Base-by-base conservation (phyloP, 2,888 invertebrate genomes). In the Drosophila aldrichi region DNA sequence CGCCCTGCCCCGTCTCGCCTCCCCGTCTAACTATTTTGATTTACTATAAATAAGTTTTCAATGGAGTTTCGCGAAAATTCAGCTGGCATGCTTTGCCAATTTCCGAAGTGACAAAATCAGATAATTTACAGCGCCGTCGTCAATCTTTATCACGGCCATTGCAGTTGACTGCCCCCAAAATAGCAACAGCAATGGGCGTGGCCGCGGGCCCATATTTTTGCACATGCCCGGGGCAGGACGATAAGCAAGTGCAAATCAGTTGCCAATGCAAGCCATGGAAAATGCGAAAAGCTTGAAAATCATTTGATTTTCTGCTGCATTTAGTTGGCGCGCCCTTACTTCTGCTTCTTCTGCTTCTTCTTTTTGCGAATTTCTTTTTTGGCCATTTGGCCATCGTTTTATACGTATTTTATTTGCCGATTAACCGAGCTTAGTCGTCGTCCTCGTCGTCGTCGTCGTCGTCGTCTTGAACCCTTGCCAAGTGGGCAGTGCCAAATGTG, bases 41-140 rank as follows among this genome's bases (percentile, higher is more conserved):
- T 55, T 18, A 14, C 41, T 40, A 18, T 29, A 55, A 55, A 41
- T 32, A 38, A 38, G 52, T 38, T 52, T 38, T 38, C 52, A 58
- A 58, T 16, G 5, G 20, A 29, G 12, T 18, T 18, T 12, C 34
- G 41, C 34, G 41, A 40, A 74, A 69, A 57, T 61, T 61, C 62
- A 71, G 55, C 32, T 68, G 60, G 48, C 32, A 88, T 75, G 86
- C 88, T 88, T 89, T 90, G 86, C 90, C 91, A 91, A 91, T 91
- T 91, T 91, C 87, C 86, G 80, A 88, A 81, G 90, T 91, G 91
- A 90, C 91, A 91, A 90, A 91, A 91, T 90, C 91, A 91, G 91
- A 86, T 83, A 91, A 91, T 91, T 91, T 91, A 90, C 85, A 89
- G 79, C 89, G 82, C 91, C 89, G 82, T 90, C 88, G 89, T 90